These are phyloP conservation scores for Plotosus lineatus DNA, from an alignment of 2,113 vertebrate genomes.

Conservation along the genomic window DNA sequence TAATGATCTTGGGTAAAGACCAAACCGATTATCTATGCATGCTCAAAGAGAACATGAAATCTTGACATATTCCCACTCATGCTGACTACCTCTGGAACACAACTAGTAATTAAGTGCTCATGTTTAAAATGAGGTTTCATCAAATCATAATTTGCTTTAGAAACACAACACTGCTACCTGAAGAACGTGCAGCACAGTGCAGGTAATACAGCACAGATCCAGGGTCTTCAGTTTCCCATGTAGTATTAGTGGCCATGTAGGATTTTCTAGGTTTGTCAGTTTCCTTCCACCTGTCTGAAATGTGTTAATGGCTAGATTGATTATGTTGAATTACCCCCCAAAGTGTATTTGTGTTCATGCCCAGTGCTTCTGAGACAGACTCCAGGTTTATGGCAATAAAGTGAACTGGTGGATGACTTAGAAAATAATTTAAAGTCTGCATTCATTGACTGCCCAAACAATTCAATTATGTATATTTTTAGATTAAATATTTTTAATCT, in stretches of 20 bases:
- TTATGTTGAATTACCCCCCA: neutral
- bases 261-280: neutral
- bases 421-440: neutral
- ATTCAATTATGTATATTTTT: neutral
- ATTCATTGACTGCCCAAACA: neutral
- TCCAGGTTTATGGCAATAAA: neutral
- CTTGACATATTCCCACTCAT: neutral
- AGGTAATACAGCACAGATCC: neutral
- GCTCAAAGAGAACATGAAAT: neutral
- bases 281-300: neutral
- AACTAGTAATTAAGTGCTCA: neutral
- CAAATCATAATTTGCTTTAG: neutral
- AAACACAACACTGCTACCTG: neutral
- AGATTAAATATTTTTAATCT: neutral
- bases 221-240: neutral
- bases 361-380: neutral
- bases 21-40: neutral
- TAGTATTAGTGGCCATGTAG: neutral
- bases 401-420: neutral
- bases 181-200: neutral
- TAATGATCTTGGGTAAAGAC: too few species aligned
- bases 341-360: neutral
- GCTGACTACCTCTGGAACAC: neutral
- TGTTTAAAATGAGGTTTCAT: neutral
- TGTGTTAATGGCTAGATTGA: neutral